These are phyloP conservation scores for Mus pahari DNA, from an alignment of 2,113 vertebrate genomes.

Conservation along the genomic window DNA sequence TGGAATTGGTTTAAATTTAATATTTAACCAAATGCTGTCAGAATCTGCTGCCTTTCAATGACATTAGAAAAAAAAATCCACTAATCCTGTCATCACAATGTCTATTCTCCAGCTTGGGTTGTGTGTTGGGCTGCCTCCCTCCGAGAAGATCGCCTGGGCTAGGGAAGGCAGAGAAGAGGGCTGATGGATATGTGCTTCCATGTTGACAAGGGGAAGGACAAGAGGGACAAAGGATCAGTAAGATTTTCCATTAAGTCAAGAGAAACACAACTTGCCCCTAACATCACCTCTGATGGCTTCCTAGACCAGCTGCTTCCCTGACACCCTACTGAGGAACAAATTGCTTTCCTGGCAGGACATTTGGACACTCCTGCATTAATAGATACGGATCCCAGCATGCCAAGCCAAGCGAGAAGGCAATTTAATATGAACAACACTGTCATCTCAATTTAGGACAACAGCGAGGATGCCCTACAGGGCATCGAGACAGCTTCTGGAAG, in stretches of 20 bases:
- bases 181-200: slow-evolving; percentile 75
- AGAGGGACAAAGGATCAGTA: slow-evolving; percentile 82
- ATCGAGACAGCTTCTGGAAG: slow-evolving; percentile 85
- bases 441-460: slow-evolving; percentile 92
- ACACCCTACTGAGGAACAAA: slow-evolving; percentile 90
- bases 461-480: slow-evolving; percentile 88
- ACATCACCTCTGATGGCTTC: slow-evolving; percentile 89
- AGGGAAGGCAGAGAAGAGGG: slow-evolving; percentile 66
- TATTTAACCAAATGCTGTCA: slow-evolving; percentile 79
- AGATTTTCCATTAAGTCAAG: slow-evolving; percentile 89
- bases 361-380: slow-evolving; percentile 89
- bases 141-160: slow-evolving; percentile 76
- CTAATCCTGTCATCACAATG: slow-evolving; percentile 82
- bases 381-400: slow-evolving; percentile 90
- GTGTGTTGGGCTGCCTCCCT: slow-evolving; percentile 81
- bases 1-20: slow-evolving; percentile 70
- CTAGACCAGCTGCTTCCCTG: slow-evolving; percentile 90
- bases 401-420: slow-evolving; percentile 87
- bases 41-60: slow-evolving; percentile 79
- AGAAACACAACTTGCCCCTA: slow-evolving; percentile 88
- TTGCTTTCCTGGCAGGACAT: slow-evolving; percentile 91
- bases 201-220: slow-evolving; percentile 81
- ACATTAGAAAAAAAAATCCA: slow-evolving; percentile 80
- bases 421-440: slow-evolving; percentile 91
- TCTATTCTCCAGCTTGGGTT: slow-evolving; percentile 78